Evolutionary conservation across 1,140 invertebrate genomes (phyloP).

Genomic region (Cotesia typhae): DNA sequence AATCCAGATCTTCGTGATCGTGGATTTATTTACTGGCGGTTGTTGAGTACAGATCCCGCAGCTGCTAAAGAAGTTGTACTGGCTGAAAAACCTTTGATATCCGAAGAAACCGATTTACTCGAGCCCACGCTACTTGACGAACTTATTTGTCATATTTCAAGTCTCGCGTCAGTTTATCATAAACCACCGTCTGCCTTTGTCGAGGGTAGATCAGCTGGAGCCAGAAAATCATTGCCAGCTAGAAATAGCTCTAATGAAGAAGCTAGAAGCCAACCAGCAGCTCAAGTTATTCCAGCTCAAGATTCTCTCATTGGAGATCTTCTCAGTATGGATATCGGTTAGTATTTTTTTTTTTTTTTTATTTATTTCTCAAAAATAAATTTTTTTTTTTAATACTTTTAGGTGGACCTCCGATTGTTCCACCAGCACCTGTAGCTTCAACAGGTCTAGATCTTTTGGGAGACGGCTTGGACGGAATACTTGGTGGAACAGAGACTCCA

Average conservation of each 20-base stretch:
- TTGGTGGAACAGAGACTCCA: slow-evolving; percentile 57
- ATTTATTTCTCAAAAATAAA: neutral
- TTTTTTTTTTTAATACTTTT: slow-evolving; percentile 15
- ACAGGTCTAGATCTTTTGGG: slow-evolving; percentile 83
- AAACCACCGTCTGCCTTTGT: slow-evolving; percentile 99
- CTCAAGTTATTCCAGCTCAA: slow-evolving; percentile 75
- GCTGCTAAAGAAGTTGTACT: slow-evolving; percentile 99
- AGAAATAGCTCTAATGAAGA: slow-evolving; percentile 67
- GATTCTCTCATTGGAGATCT: slow-evolving; percentile 97
- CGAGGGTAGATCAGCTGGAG: slow-evolving; percentile 82
- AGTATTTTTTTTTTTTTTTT: slow-evolving; percentile 58
- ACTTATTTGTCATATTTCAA: slow-evolving; percentile 98
- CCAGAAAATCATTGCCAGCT: slow-evolving; percentile 74
- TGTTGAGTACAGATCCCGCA: slow-evolving; percentile 97
- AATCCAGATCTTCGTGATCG: slow-evolving; percentile 98
- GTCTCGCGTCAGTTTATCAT: slow-evolving; percentile 98
- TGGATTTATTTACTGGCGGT: slow-evolving; percentile 99
- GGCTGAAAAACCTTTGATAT: slow-evolving; percentile 98
- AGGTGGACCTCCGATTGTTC: slow-evolving; percentile 65
- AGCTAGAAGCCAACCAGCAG: slow-evolving; percentile 50
- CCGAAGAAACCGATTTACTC: slow-evolving; percentile 97
- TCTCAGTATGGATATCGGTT: slow-evolving; percentile 93
- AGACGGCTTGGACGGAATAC: slow-evolving; percentile 61
- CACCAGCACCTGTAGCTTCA: slow-evolving; percentile 62
- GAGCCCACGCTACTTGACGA: slow-evolving; percentile 98